A percentile compares a stretch with the other conserved stretches of the same genome.
These are phyloP conservation scores for Melanotaenia maccullochi DNA, from an alignment of 2,797 vertebrate genomes.

Conservation along the genomic window DNA sequence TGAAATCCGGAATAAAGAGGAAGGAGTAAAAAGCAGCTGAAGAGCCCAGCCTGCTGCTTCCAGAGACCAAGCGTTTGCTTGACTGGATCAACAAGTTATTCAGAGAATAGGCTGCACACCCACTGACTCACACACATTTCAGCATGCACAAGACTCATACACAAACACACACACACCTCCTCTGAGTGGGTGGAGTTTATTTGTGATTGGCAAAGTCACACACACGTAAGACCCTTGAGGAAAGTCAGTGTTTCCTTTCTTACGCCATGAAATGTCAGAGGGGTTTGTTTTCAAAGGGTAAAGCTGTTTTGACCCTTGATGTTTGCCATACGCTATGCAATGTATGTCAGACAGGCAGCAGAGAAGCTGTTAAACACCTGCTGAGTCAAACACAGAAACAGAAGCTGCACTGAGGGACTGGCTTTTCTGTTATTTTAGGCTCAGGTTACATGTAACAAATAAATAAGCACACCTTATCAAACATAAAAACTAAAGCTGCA, in stretches of 20 bases:
- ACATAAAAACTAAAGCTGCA: background rate
- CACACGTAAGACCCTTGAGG: conserved; percentile 3
- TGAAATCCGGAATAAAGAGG: conserved; percentile 35
- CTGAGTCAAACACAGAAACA: background rate
- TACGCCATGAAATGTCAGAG: conserved; percentile 62
- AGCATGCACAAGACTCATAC: conserved; percentile 21
- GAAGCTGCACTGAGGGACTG: background rate
- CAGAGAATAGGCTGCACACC: conserved; percentile 66
- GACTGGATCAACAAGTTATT: conserved; percentile 81
- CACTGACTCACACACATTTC: conserved; percentile 39
- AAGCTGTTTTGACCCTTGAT: conserved; percentile 12
- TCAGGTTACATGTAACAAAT: background rate
- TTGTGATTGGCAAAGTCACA: conserved; percentile 47
- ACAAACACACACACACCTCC: conserved; percentile 44
- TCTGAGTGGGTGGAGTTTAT: conserved; percentile 67
- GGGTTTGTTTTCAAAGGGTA: conserved; percentile 54
- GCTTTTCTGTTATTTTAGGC: background rate
- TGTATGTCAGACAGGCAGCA: conserved; percentile 1
- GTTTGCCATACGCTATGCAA: conserved; percentile 11
- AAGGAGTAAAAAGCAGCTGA: conserved; percentile 7
- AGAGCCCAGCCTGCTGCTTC: conserved; percentile 34
- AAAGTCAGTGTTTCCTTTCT: conserved; percentile 23
- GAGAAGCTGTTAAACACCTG: conserved; percentile 10
- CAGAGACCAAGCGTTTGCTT: conserved; percentile 39
- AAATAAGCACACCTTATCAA: background rate